These are phyloP conservation scores for Nephrocerus scutellatus DNA, from an alignment of 2,888 invertebrate genomes.

Conservation along the genomic window DNA sequence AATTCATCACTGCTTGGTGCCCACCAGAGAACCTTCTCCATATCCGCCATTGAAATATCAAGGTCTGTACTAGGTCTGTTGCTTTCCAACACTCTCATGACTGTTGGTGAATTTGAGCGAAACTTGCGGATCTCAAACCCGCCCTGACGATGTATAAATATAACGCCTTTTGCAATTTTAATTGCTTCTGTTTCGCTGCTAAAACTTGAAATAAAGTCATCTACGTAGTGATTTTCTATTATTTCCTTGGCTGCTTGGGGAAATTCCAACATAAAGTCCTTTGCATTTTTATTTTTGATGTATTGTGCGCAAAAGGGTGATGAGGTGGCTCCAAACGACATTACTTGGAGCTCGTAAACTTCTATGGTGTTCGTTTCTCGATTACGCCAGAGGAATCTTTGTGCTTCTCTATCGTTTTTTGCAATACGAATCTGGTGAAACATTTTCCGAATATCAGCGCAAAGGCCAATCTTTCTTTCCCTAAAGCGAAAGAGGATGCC, in stretches of 20 bases:
- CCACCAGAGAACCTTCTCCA: conserved; percentile 20
- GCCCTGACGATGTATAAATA: conserved; percentile 11
- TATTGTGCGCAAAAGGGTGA: conserved; percentile 24
- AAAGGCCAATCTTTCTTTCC: conserved; percentile 32
- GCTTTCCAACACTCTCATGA: conserved; percentile 10
- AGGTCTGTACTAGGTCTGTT: conserved; percentile 13
- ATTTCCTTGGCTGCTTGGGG: conserved; percentile 19
- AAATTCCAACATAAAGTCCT: conserved; percentile 15
- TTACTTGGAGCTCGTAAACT: conserved; percentile 22
- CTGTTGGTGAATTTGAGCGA: conserved; percentile 17
- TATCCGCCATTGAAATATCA: conserved; percentile 8
- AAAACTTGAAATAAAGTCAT: conserved; percentile 29
- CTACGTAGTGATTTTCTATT: conserved; percentile 24
- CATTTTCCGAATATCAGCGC: conserved; percentile 31
- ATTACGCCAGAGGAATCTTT: conserved; percentile 33
- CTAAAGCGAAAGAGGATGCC: conserved; percentile 39
- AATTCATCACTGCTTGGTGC: conserved; percentile 11
- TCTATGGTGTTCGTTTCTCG: conserved; percentile 14
- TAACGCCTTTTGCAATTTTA: conserved; percentile 12
- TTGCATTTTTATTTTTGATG: conserved; percentile 22
- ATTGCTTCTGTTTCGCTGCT: conserved; percentile 23
- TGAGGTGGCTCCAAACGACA: conserved; percentile 27
- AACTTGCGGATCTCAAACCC: conserved; percentile 23
- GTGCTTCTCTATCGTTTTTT: conserved; percentile 28
- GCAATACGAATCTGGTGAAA: conserved; percentile 27